phyloP scores from a whole-genome alignment of 2,888 invertebrate species.

The Cheilosia variabilis region DNA sequence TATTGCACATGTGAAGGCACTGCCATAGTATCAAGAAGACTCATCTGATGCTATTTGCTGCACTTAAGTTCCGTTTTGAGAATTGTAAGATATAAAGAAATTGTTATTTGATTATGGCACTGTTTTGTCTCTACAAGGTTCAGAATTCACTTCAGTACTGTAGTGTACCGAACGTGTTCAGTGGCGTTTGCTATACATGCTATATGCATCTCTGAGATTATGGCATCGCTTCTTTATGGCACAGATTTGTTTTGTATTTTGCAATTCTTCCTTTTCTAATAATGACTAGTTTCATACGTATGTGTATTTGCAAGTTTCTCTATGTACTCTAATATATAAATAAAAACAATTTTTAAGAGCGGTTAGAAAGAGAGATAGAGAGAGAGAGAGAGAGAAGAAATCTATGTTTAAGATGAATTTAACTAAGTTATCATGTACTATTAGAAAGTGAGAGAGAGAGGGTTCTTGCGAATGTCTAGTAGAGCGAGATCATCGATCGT shows the following conservation, averaged over 20 bases:
- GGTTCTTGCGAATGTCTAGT: slow-evolving; percentile 56
- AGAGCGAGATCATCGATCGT: slow-evolving; percentile 76
- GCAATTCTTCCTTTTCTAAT: slow-evolving; percentile 46
- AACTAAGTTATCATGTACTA: slow-evolving; percentile 60
- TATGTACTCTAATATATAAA: slow-evolving; percentile 48
- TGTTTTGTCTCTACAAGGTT: slow-evolving; percentile 68
- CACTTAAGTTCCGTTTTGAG: slow-evolving; percentile 26
- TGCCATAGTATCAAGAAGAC: slow-evolving; percentile 59
- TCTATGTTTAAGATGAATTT: slow-evolving; percentile 40
- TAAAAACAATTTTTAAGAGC: slow-evolving; percentile 39
- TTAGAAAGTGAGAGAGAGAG: slow-evolving; percentile 20
- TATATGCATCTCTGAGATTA: slow-evolving; percentile 67
- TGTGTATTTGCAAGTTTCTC: slow-evolving; percentile 52
- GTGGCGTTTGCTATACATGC: slow-evolving; percentile 34
- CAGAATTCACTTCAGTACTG: slow-evolving; percentile 62
- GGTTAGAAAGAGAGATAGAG: slow-evolving; percentile 26
- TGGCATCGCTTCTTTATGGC: slow-evolving; percentile 75
- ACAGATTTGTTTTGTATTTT: slow-evolving; percentile 43
- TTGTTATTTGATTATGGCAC: slow-evolving; percentile 63
- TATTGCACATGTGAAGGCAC: slow-evolving; percentile 71
- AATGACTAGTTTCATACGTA: slow-evolving; percentile 75
- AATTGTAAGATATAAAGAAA: background rate
- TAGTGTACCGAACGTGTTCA: slow-evolving; percentile 9
- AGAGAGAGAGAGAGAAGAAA: slow-evolving; percentile 3
- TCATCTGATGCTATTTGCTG: slow-evolving; percentile 11